A percentile compares a stretch with the other conserved stretches of the same genome.
Conservation (phyloP, 2,888 invertebrate species). For the Drosophila pullipes region DNA sequence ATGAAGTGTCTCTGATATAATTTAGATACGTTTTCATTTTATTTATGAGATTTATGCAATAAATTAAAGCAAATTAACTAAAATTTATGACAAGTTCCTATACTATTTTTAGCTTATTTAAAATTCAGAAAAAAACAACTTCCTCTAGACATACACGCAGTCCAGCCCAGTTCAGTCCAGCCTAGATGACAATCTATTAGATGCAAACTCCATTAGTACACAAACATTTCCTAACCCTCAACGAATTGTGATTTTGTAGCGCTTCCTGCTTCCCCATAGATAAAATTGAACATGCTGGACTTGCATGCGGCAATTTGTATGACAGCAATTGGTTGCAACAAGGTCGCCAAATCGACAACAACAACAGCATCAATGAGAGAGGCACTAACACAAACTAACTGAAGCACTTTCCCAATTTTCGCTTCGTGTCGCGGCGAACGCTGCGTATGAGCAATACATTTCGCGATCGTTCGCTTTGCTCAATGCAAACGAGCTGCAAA, state of each 20-base stretch:
- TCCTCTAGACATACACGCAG: slow-evolving; percentile 20
- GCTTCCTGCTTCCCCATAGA: slow-evolving; percentile 76
- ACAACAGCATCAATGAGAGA: slow-evolving; percentile 26
- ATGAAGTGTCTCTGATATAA: background rate
- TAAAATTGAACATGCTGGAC: slow-evolving; percentile 47
- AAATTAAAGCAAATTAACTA: background rate
- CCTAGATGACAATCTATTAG: background rate
- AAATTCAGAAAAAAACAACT: slow-evolving; percentile 1
- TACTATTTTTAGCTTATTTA: slow-evolving; percentile 15
- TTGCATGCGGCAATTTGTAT: slow-evolving; percentile 57
- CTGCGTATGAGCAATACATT: slow-evolving; percentile 67
- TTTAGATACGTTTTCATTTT: background rate
- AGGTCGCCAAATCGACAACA: slow-evolving; percentile 49
- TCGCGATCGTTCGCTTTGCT: slow-evolving; percentile 34
- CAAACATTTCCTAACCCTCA: slow-evolving; percentile 50
- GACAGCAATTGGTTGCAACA: slow-evolving; percentile 56
- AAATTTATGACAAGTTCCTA: background rate
- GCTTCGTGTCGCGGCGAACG: slow-evolving; percentile 38
- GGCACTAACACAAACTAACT: slow-evolving; percentile 19
- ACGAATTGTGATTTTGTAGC: slow-evolving; percentile 58
- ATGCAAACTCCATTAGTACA: slow-evolving; percentile 23
- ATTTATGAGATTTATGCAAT: background rate
- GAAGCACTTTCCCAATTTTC: slow-evolving; percentile 73
- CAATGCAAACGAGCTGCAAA: slow-evolving; percentile 61
- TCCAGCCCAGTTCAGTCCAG: background rate